Evolutionary conservation across 2,113 vertebrate species (phyloP).

Genomic region (Anarhynchus alexandrinus): DNA sequence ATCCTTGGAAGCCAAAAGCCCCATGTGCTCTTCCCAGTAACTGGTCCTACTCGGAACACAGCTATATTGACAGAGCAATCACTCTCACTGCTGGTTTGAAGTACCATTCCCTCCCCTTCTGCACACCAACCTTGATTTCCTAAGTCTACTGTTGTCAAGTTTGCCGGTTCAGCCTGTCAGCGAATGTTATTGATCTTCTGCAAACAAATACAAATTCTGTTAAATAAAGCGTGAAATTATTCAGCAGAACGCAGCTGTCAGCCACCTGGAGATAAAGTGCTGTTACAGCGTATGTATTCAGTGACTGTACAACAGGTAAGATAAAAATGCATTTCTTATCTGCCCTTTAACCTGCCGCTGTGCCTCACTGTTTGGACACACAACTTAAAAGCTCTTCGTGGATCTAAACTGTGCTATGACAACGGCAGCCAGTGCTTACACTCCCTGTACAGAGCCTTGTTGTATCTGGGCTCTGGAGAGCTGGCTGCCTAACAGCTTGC

Average conservation of each 20-base stretch:
- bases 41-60: neutral
- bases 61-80: neutral
- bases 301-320: neutral
- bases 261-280: conserved; percentile 13
- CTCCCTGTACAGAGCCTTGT: neutral
- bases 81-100: accelerated
- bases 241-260: neutral
- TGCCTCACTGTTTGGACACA: neutral
- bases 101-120: neutral
- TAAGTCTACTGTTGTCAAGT: neutral
- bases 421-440: neutral
- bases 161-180: neutral
- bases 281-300: neutral
- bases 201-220: conserved; percentile 24
- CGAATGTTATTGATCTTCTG: neutral
- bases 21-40: neutral
- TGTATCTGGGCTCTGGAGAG: neutral
- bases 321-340: neutral
- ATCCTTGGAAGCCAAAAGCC: neutral
- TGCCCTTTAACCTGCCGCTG: neutral
- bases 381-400: neutral
- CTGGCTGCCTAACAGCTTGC: neutral
- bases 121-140: neutral
- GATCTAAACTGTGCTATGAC: neutral
- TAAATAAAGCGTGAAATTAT: neutral